Evolutionary conservation across 2,797 vertebrate species (phyloP), one percentile per base, ranked within the genome.

Genomic region (Echiichthys vipera): DNA sequence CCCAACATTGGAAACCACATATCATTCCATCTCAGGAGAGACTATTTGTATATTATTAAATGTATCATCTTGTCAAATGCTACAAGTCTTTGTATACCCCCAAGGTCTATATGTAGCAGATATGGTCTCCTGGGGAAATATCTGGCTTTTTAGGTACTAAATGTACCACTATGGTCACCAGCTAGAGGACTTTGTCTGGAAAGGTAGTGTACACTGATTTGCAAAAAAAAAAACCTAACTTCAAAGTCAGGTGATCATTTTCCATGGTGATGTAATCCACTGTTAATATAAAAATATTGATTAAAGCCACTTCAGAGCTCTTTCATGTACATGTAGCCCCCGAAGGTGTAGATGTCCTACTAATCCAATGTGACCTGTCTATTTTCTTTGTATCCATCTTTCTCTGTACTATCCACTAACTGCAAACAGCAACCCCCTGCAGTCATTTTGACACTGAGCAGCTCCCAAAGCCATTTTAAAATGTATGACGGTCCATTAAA

Each of bases 291-390:
- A n/a, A n/a, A n/a, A n/a, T n/a, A n/a, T n/a, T n/a, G n/a, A n/a
- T n/a, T n/a, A n/a, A n/a, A n/a, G n/a, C n/a, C n/a, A n/a, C n/a
- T n/a, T n/a, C n/a, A n/a, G n/a, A 13, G 34, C 58, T 47, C 46
- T 43, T 46, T 37, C 2, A 2, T 30, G 32, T 13, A 20, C 24
- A 1, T 45, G 18, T 45, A n/a, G 3, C 61, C 13, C 46, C 47
- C 42, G 39, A 39, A 32, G 3, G 72, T 29, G 30, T 2, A 42
- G 43, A 75, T 58, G 39, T 43, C 57, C 29, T 14, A 50, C 39
- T 77, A 61, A 70, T 71, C 58, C 59, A 20, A 71, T 50, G 74
- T 34, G 51, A 65, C 54, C 67, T 30, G 22, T 29, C 62, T 47
- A 14, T 43, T 54, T 17, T 40, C 57, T 45, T 37, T 24, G 18